These are phyloP conservation scores for Dendrolimus punctatus DNA, from an alignment of 1,140 invertebrate genomes.

Conservation along the genomic window DNA sequence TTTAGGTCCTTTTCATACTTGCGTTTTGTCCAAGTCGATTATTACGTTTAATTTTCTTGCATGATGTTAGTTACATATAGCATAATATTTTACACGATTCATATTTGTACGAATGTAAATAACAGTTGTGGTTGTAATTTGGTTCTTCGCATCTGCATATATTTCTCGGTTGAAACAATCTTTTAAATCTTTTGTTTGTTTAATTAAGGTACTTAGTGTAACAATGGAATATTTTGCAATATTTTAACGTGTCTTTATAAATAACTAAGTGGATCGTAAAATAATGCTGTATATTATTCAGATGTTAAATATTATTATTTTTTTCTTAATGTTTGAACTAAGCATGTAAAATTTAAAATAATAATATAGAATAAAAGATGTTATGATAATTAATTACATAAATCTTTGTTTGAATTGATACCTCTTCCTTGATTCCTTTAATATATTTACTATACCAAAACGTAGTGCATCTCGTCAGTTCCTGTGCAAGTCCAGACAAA, in stretches of 20 bases:
- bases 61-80: too few relatives aligned
- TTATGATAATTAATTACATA: conserved; percentile 71
- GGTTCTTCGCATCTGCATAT: conserved; percentile 10
- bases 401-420: conserved; percentile 59
- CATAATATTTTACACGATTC: too few relatives aligned
- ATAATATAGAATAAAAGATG: conserved; percentile 72
- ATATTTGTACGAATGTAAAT: too few relatives aligned
- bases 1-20: too few relatives aligned
- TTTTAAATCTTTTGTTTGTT: conserved; percentile 10
- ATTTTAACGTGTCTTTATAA: conserved; percentile 42
- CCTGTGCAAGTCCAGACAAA: too few relatives aligned
- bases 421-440: conserved; percentile 34
- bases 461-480: too few relatives aligned
- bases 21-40: too few relatives aligned
- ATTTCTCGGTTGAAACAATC: not conserved
- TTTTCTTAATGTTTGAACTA: conserved; percentile 69
- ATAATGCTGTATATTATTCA: conserved; percentile 66
- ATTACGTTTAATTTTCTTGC: too few relatives aligned
- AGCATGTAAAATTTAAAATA: conserved; percentile 71
- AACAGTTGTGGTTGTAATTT: conserved; percentile 3
- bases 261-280: conserved; percentile 60
- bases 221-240: conserved; percentile 68
- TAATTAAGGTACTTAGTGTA: conserved; percentile 44
- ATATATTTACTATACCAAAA: too few relatives aligned
- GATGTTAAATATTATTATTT: conserved; percentile 71